Percentiles rank a stretch among this genome's conserved stretches.
phyloP scores from a whole-genome alignment of 2,888 invertebrate genomes.

The Scaptomyza cyrtandrae region DNA sequence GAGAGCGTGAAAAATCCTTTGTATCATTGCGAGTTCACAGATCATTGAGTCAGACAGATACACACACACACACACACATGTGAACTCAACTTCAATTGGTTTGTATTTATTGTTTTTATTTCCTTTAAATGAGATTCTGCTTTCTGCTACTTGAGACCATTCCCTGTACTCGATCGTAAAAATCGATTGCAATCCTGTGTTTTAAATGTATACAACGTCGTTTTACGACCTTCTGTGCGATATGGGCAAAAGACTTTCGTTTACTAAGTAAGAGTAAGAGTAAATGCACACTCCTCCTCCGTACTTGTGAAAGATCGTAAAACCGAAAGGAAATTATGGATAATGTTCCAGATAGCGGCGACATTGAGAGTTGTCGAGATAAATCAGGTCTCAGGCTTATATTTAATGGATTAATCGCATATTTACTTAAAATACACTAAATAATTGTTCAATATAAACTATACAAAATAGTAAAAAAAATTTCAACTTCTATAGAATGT shows the following conservation, averaged over 20 bases:
- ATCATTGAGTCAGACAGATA: constrained; percentile 12
- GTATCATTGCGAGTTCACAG: constrained; percentile 44
- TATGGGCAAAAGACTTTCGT: constrained; percentile 67
- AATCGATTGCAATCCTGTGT: constrained; percentile 69
- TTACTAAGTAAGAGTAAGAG: constrained; percentile 17
- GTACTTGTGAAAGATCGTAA: constrained; percentile 68
- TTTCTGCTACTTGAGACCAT: constrained; percentile 52
- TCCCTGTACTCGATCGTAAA: constrained; percentile 58
- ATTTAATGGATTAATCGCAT: constrained; percentile 27
- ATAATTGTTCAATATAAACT: constrained; percentile 1
- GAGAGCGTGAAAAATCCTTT: constrained; percentile 78
- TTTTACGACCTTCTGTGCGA: constrained; percentile 71
- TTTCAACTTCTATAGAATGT: background rate
- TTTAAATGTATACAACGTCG: constrained; percentile 75
- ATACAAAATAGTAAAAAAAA: background rate
- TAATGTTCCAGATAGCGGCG: constrained; percentile 61
- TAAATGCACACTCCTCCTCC: constrained; percentile 10
- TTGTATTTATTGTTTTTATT: constrained; percentile 77
- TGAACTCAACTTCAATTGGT: constrained; percentile 64
- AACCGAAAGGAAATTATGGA: constrained; percentile 62
- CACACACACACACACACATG: constrained; percentile 42
- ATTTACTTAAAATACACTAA: constrained; percentile 1
- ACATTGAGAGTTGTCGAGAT: constrained; percentile 44
- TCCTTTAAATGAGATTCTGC: constrained; percentile 71
- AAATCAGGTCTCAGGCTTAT: constrained; percentile 43